Percentiles rank a stretch among this genome's conserved stretches.
These are phyloP conservation scores for Heliocidaris erythrogramma DNA, from an alignment of 35 echinoderm and acorn worm species.

Conservation along the genomic window DNA sequence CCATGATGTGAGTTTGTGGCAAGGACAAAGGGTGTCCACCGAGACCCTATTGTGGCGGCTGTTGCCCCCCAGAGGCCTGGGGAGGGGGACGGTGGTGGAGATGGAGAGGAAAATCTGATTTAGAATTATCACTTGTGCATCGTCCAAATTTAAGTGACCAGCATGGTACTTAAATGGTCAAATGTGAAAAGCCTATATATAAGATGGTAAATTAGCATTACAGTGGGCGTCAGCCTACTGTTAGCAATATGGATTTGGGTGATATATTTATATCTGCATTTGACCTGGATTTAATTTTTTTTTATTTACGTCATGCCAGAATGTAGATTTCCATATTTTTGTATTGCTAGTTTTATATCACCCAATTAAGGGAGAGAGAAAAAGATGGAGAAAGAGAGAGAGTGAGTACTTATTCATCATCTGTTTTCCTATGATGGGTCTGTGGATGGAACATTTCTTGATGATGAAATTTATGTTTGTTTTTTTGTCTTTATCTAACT, in stretches of 20 bases:
- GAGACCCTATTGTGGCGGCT: background rate
- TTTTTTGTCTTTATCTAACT: background rate
- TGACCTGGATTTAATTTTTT: background rate
- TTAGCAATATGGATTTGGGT: background rate
- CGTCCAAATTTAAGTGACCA: background rate
- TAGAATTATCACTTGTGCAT: background rate
- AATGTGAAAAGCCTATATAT: background rate
- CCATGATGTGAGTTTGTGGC: background rate
- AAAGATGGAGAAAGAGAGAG: background rate
- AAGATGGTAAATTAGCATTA: background rate
- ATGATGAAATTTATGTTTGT: background rate
- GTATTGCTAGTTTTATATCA: background rate
- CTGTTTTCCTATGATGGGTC: background rate
- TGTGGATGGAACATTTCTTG: background rate
- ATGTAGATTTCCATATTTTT: background rate
- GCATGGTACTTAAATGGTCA: background rate
- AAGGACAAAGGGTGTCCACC: conserved; percentile 15
- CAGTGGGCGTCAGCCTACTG: background rate
- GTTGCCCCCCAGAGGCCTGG: background rate
- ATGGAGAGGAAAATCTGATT: background rate
- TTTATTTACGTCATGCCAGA: background rate
- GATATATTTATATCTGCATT: background rate
- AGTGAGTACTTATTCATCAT: background rate
- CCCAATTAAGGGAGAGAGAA: background rate
- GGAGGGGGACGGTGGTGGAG: conserved; percentile 9